phyloP scores from a whole-genome alignment of 2,113 vertebrate species.

The Gopherus evgoodei region DNA sequence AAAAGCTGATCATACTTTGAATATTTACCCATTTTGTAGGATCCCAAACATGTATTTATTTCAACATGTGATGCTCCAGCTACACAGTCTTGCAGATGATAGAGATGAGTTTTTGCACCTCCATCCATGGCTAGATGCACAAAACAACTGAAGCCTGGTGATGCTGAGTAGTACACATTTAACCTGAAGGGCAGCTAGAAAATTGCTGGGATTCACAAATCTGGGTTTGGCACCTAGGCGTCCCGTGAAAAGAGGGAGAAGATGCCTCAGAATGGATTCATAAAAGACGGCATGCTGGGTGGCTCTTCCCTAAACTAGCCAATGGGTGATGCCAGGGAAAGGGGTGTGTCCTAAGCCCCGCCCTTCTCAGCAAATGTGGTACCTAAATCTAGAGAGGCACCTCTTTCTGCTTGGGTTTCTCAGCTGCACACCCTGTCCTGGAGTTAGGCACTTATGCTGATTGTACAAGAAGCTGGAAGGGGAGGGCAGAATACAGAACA shows the following conservation, averaged over 20 bases:
- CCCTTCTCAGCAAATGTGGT: no score
- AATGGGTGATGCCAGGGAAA: neutral
- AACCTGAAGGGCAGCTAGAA: neutral
- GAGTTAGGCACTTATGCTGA: neutral
- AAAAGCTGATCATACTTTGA: neutral
- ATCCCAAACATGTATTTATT: slow-evolving; percentile 36
- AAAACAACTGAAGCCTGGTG: neutral
- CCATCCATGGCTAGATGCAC: neutral
- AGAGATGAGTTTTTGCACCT: slow-evolving; percentile 12
- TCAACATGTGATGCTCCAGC: neutral
- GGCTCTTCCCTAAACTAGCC: neutral
- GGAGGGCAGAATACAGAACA: neutral
- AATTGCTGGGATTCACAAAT: neutral
- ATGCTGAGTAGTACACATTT: neutral
- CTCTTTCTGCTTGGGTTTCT: neutral
- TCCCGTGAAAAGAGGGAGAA: neutral
- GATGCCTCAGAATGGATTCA: neutral
- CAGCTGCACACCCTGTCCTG: neutral
- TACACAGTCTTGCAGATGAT: slow-evolving; percentile 58
- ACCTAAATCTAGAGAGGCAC: neutral
- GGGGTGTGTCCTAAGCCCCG: neutral
- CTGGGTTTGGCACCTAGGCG: neutral
- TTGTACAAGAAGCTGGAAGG: neutral
- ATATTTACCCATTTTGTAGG: slow-evolving; percentile 9
- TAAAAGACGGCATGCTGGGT: neutral